Evolutionary conservation across 2,888 invertebrate genomes (phyloP).

Genomic region (Nemapogon koenigi): DNA sequence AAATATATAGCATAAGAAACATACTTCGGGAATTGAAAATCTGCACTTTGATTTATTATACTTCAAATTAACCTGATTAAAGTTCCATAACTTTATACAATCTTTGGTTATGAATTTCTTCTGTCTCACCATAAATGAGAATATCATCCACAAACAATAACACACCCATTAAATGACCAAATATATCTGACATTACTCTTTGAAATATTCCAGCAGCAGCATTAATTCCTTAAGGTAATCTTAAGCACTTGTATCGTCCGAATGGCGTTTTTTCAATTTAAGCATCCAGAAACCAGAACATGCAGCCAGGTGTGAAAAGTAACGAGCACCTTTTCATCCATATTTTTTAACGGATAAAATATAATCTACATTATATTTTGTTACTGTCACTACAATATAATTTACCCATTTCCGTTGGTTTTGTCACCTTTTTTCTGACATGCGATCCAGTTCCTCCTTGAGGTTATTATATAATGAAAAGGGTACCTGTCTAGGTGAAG

Average conservation of each 20-base stretch:
- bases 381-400: background rate
- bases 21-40: conserved; percentile 7
- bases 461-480: background rate
- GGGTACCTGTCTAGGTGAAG: background rate
- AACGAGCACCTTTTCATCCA: conserved; percentile 4
- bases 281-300: conserved; percentile 5
- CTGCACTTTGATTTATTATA: conserved; percentile 16
- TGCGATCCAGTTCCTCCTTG: background rate
- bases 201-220: conserved; percentile 16
- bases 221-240: conserved; percentile 18
- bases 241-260: conserved; percentile 1
- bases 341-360: background rate
- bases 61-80: conserved; percentile 13
- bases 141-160: conserved; percentile 15
- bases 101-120: conserved; percentile 11
- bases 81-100: conserved; percentile 11
- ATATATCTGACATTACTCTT: conserved; percentile 13
- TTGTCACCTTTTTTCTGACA: background rate
- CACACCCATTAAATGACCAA: conserved; percentile 13
- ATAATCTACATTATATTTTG: background rate
- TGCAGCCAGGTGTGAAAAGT: conserved; percentile 3
- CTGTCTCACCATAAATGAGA: conserved; percentile 9
- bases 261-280: conserved; percentile 2
- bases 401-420: background rate
- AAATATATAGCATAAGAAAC: conserved; percentile 3